phyloP scores from a whole-genome alignment of 37 sponge, comb jelly and placozoan genomes.

The Tethya wilhelma region DNA sequence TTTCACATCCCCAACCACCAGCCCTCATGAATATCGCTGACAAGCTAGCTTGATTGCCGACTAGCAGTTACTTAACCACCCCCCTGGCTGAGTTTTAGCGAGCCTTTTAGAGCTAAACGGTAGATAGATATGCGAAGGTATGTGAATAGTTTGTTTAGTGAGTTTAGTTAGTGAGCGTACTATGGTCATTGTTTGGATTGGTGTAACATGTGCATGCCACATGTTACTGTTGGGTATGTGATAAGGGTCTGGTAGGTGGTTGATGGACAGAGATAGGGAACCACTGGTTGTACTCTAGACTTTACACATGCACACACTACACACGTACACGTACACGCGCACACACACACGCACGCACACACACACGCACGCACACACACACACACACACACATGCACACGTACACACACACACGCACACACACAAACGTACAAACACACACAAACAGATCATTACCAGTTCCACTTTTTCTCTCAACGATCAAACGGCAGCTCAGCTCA shows the following conservation, averaged over 20 bases:
- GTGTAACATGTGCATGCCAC: too few species aligned
- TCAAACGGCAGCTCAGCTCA: slow-evolving; percentile 74
- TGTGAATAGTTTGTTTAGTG: too few species aligned
- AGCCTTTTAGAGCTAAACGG: neutral
- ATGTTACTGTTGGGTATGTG: too few species aligned
- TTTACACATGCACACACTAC: neutral
- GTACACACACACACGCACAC: slow-evolving; percentile 18
- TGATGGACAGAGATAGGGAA: too few species aligned
- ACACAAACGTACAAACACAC: neutral
- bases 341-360: neutral
- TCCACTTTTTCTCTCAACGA: slow-evolving; percentile 70
- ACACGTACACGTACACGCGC: neutral
- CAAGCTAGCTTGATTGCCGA: too few species aligned
- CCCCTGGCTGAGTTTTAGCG: too few species aligned
- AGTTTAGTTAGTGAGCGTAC: too few species aligned
- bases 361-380: slow-evolving; percentile 2
- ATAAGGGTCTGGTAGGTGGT: too few species aligned
- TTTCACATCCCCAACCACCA: too few species aligned
- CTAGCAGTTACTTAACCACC: too few species aligned
- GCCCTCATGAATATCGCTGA: too few species aligned
- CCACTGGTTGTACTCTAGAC: neutral
- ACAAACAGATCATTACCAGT: slow-evolving; percentile 76
- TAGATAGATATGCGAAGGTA: neutral
- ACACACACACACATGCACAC: slow-evolving; percentile 25
- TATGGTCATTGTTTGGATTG: too few species aligned